phyloP scores from a whole-genome alignment of 2,888 invertebrate genomes.

The Shargacucullia verbasci region DNA sequence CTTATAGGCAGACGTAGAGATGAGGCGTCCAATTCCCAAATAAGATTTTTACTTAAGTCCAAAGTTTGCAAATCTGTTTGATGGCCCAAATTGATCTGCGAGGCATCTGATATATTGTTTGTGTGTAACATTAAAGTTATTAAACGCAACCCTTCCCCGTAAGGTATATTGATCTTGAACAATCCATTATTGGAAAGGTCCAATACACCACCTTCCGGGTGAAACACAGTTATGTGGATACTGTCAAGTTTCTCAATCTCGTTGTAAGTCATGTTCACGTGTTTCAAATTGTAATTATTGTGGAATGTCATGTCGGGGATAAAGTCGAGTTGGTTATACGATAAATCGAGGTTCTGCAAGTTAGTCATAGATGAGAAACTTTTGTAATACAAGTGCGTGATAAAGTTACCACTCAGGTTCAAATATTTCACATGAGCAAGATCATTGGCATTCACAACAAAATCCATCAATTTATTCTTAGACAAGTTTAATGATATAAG shows the following conservation, averaged over 20 bases:
- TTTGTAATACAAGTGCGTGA: constrained; percentile 68
- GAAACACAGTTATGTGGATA: constrained; percentile 73
- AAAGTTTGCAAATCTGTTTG: constrained; percentile 69
- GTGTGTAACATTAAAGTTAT: constrained; percentile 68
- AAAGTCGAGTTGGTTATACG: constrained; percentile 70
- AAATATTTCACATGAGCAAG: constrained; percentile 70
- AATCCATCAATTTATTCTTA: constrained; percentile 70
- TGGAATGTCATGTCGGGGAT: constrained; percentile 73
- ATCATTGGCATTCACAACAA: constrained; percentile 72
- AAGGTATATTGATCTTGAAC: constrained; percentile 67
- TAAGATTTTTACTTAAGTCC: constrained; percentile 74
- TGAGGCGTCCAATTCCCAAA: constrained; percentile 64
- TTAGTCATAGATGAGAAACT: constrained; percentile 75
- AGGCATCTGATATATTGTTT: constrained; percentile 74
- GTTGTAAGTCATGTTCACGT: constrained; percentile 77
- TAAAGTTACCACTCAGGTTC: constrained; percentile 76
- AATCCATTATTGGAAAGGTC: constrained; percentile 80
- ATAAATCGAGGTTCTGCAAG: constrained; percentile 81
- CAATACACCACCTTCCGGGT: constrained; percentile 75
- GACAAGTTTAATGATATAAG: constrained; percentile 76
- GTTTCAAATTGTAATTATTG: constrained; percentile 70
- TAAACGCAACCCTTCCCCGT: constrained; percentile 71
- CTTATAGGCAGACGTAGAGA: constrained; percentile 72
- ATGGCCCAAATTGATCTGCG: constrained; percentile 66
- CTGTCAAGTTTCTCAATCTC: constrained; percentile 65